Conservation (phyloP, 2,888 invertebrate species). For the Synergus laeviventris region DNA sequence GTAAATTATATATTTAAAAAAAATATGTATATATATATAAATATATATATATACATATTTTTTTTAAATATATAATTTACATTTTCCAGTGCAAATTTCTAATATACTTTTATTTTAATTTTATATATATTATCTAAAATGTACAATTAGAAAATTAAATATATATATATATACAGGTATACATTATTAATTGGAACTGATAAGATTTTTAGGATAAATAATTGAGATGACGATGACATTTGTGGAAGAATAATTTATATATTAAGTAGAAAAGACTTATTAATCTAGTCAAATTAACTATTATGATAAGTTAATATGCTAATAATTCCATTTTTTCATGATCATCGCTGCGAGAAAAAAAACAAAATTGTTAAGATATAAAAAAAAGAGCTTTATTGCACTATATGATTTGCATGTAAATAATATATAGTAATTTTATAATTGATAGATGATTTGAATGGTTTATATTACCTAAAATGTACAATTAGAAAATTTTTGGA, state of each 20-base stretch:
- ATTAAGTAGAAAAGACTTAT: constrained; percentile 34
- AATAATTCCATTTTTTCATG: constrained; percentile 23
- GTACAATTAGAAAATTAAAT: too few species aligned
- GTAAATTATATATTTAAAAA: constrained; percentile 8
- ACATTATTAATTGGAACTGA: constrained; percentile 10
- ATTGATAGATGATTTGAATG: too few species aligned
- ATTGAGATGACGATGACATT: constrained; percentile 22
- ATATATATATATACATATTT: too few species aligned
- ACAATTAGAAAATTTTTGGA: neutral
- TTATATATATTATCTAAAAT: too few species aligned
- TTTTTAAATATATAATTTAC: too few species aligned
- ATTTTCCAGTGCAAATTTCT: too few species aligned
- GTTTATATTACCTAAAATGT: neutral
- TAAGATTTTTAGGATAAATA: constrained; percentile 19
- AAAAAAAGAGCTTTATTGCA: neutral
- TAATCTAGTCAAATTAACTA: constrained; percentile 29
- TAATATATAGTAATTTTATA: neutral
- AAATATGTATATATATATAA: too few species aligned
- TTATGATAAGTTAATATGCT: constrained; percentile 14
- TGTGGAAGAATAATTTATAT: constrained; percentile 18
- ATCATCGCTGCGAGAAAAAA: constrained; percentile 25
- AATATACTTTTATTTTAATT: too few species aligned
- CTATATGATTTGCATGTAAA: neutral
- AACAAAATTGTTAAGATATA: neutral
- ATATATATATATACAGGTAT: neutral